Base-by-base conservation (phyloP, 30 jellyfish, hydroid and myxozoan genomes). In the Pelagia noctiluca region DNA sequence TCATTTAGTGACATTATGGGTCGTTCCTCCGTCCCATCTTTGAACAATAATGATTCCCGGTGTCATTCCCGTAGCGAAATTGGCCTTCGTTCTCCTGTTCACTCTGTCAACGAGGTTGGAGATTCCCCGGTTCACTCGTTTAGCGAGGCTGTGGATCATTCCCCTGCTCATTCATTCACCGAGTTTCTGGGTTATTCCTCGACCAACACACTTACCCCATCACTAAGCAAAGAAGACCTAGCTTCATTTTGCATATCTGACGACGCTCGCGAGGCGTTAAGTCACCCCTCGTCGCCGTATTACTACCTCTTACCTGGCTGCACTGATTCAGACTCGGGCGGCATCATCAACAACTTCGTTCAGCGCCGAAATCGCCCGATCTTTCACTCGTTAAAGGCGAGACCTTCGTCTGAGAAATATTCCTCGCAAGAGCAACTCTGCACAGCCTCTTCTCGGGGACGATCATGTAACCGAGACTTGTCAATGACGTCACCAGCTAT, bases 401-500 rank as follows among this genome's bases (percentile, higher is more conserved):
- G 83, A 34, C 35, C 70, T 5, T 22, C 78, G 29, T 75, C 86
- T 0, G 11, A 24, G 13, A 60, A 42, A 13, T 30, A 42, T 8
- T 72, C 88, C 57, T 72, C 88, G 5, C 82, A 61, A 48, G 84
- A 84, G 16, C 50, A 71, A 16, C 19, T 72, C 33, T 25, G 72
- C 26, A 30, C 77, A 25, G 36, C 92, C 10, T 23, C 85, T 19
- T 81, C 62, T 0, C 87, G 84, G 1, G 88, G 95, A 35, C 57
- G 95, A 61, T 32, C 75, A 2, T 72, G 78, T 24, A 60, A 36
- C 26, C 78, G 88, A 34, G 76, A 73, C 21, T 50, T 82, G 24
- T 82, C 89, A 24, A 63, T 66, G 82, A 66, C 77, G 50, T 24
- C 76, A 10, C 88, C 95, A 16, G 81, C 84, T 16, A 75, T 76